Percentiles rank a stretch among this genome's conserved stretches.
phyloP scores from a whole-genome alignment of 1,140 invertebrate genomes.

The Drosophila parvula region DNA sequence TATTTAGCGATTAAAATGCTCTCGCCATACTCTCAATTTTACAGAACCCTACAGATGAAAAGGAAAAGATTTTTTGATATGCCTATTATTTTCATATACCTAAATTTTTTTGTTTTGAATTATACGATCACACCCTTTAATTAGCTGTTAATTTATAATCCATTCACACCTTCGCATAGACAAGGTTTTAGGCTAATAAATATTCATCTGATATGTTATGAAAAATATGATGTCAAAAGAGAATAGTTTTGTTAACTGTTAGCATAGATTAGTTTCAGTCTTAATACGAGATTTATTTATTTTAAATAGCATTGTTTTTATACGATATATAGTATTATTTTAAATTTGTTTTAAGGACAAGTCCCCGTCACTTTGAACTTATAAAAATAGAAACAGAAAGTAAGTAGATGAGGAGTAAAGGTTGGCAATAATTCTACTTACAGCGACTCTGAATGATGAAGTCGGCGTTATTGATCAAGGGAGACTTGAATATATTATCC shows the following conservation, averaged over 20 bases:
- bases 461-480: too few relatives aligned
- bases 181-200: neutral
- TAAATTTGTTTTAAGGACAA: too few relatives aligned
- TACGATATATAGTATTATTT: too few relatives aligned
- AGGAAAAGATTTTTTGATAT: slow-evolving; percentile 1
- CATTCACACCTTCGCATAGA: neutral
- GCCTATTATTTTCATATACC: too few relatives aligned
- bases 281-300: neutral
- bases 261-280: neutral
- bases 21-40: neutral
- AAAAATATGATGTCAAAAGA: neutral
- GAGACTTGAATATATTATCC: too few relatives aligned
- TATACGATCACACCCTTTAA: neutral
- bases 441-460: too few relatives aligned
- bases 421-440: too few relatives aligned
- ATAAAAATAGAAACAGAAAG: too few relatives aligned
- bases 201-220: too few relatives aligned
- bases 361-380: too few relatives aligned
- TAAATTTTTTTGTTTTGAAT: neutral
- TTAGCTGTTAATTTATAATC: neutral
- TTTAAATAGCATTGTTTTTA: neutral
- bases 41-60: neutral
- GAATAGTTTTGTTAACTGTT: neutral
- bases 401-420: too few relatives aligned
- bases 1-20: neutral